Percentiles rank a stretch among this genome's conserved stretches.
Evolutionary conservation across 2,888 invertebrate species (phyloP).

Genomic region (Agrypnus murinus): DNA sequence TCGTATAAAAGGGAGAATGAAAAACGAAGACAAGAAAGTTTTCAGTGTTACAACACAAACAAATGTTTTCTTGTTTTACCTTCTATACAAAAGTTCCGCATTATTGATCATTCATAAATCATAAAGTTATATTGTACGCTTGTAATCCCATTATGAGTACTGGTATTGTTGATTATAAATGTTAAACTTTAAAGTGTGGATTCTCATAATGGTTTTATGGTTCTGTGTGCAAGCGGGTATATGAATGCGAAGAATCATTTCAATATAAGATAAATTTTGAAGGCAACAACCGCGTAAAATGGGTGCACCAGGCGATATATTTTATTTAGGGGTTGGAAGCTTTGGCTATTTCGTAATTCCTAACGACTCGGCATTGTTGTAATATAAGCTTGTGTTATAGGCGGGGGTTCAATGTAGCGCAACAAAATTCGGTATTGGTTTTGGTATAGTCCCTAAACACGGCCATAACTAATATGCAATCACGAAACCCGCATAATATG

Average conservation of each 20-base stretch:
- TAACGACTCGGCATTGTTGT: constrained; percentile 47
- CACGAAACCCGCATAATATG: constrained; percentile 55
- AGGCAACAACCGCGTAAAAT: constrained; percentile 43
- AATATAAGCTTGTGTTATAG: constrained; percentile 40
- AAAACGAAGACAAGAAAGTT: no score
- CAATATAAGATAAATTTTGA: constrained; percentile 38
- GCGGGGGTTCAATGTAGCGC: constrained; percentile 52
- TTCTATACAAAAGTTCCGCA: not conserved
- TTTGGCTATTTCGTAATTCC: constrained; percentile 51
- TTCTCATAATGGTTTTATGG: constrained; percentile 20
- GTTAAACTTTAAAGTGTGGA: constrained; percentile 7
- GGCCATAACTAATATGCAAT: constrained; percentile 57
- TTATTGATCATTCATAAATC: not conserved
- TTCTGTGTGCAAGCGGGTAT: not conserved
- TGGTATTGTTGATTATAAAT: constrained; percentile 2
- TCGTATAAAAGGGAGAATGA: no score
- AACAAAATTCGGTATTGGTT: constrained; percentile 53
- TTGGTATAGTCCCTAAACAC: constrained; percentile 53
- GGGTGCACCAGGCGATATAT: constrained; percentile 42
- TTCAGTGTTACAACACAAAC: not conserved
- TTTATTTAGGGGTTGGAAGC: constrained; percentile 41
- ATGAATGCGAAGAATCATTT: constrained; percentile 15
- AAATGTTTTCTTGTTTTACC: not conserved
- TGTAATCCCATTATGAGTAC: constrained; percentile 1
- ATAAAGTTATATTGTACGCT: not conserved